These are phyloP conservation scores for Neoaliturus tenellus DNA, from an alignment of 2,888 invertebrate species.

Conservation along the genomic window DNA sequence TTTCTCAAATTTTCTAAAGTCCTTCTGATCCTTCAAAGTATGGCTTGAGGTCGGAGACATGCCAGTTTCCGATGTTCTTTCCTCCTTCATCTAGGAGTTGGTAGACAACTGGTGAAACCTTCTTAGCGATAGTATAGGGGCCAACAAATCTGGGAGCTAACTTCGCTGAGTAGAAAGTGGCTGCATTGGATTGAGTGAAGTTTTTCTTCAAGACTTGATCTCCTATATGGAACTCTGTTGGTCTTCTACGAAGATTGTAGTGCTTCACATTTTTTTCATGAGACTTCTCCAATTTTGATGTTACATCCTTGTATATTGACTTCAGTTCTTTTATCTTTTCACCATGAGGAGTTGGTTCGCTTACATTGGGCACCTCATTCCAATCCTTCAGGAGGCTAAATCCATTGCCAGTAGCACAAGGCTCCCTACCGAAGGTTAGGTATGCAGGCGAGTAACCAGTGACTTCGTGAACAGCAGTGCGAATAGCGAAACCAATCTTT, in stretches of 20 bases:
- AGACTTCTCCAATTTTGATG: neutral
- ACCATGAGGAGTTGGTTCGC: neutral
- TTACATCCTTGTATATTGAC: constrained; percentile 10
- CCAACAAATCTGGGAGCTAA: constrained; percentile 60
- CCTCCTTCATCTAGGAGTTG: constrained; percentile 39
- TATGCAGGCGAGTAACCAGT: constrained; percentile 65
- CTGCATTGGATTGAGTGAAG: constrained; percentile 58
- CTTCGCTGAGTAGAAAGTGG: constrained; percentile 58
- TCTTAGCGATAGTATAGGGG: constrained; percentile 52
- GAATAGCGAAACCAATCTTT: constrained; percentile 65
- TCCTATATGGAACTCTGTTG: neutral
- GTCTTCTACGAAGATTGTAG: constrained; percentile 51
- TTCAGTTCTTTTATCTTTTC: neutral
- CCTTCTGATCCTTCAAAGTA: neutral
- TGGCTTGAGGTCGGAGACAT: constrained; percentile 57
- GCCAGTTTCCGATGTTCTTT: constrained; percentile 57
- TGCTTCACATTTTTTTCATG: neutral
- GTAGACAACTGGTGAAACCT: constrained; percentile 60
- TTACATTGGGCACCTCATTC: neutral
- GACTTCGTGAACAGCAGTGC: constrained; percentile 62
- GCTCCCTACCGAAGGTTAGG: constrained; percentile 47
- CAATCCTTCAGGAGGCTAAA: neutral
- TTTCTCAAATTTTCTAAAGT: constrained; percentile 23
- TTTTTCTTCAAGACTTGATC: constrained; percentile 34
- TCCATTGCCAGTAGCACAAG: neutral